Base-by-base conservation (phyloP, 2,113 vertebrate species). In the Lynx canadensis region DNA sequence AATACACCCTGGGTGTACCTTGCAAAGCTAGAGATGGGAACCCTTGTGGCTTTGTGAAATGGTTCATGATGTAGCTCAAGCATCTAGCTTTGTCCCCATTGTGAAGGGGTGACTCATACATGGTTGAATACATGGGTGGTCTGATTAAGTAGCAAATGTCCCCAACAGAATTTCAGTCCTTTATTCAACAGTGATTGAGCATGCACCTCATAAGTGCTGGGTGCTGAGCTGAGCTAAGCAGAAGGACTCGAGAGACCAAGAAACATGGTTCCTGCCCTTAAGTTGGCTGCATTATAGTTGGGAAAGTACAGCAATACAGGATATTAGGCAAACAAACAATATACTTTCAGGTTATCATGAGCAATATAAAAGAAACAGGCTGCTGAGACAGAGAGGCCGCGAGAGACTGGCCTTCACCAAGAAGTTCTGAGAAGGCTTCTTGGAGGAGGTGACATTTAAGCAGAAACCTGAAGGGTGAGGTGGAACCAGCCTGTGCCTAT, bases 61-160 rank as follows among this genome's bases (percentile, higher is more conserved):
- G 50, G 29, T 57, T 4, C 27, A 10, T 0, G 5, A 3, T 25
- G 19, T 0, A 5, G 45, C 27, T 87, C 15, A 9, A 52, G 38
- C 68, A 52, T 33, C 12, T 7, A 48, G 38, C 36, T 10, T 2
- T 19, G 13, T 14, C 48, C 60, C 68, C 18, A 18, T 27, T 16
- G n/a, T 0, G 0, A 33, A 2, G 12, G 31, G 45, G 36, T 88
- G 41, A 69, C 57, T 8, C 29, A 11, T 29, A 0, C 7, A 3
- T 23, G 45, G 69, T 10, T 96, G 85, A 41, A 15, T 69, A 45
- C 41, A 4, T 11, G 87, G 66, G n/a, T 91, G 52, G 55, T 41
- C 68, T 33, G 1, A 3, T 85, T 79, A 38, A 89, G 27, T n/a
- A 85, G 60, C 69, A 38, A 36, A 63, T 18, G 63, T 41, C n/a